Evolutionary conservation across 2,888 invertebrate species (phyloP).

Genomic region (Drosophila sordidapex): DNA sequence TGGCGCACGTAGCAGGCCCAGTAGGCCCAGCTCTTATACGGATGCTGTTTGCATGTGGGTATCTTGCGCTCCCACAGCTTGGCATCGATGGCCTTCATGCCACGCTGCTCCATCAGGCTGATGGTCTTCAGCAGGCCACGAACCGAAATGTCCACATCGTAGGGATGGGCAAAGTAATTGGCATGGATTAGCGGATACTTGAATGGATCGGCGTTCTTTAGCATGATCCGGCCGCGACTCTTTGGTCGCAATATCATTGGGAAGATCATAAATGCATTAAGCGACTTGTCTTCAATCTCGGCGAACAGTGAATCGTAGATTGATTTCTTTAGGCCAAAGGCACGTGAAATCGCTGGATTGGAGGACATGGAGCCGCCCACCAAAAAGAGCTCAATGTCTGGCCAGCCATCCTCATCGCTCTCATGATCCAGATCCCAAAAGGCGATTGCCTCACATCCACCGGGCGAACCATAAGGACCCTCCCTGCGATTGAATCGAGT

Average conservation of each 20-base stretch:
- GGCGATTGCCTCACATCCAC: conserved; percentile 88
- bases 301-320: conserved; percentile 85
- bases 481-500: conserved; percentile 81
- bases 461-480: conserved; percentile 86
- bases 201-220: conserved; percentile 88
- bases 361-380: conserved; percentile 86
- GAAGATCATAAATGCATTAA: conserved; percentile 87
- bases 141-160: conserved; percentile 88
- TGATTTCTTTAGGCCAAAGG: conserved; percentile 85
- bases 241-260: conserved; percentile 89
- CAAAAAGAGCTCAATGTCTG: conserved; percentile 90
- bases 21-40: conserved; percentile 87
- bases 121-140: conserved; percentile 87
- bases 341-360: conserved; percentile 83
- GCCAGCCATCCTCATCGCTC: conserved; percentile 86
- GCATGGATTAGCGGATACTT: conserved; percentile 89
- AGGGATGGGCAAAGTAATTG: conserved; percentile 88
- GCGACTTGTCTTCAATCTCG: conserved; percentile 78
- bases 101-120: conserved; percentile 85
- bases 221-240: conserved; percentile 88
- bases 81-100: conserved; percentile 86
- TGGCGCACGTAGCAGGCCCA: conserved; percentile 89
- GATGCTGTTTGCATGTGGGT: conserved; percentile 87
- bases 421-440: conserved; percentile 88
- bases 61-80: conserved; percentile 86